Evolutionary conservation across 2,113 vertebrate species (phyloP), one percentile per base, ranked within the genome.

Genomic region (Tinamus guttatus): DNA sequence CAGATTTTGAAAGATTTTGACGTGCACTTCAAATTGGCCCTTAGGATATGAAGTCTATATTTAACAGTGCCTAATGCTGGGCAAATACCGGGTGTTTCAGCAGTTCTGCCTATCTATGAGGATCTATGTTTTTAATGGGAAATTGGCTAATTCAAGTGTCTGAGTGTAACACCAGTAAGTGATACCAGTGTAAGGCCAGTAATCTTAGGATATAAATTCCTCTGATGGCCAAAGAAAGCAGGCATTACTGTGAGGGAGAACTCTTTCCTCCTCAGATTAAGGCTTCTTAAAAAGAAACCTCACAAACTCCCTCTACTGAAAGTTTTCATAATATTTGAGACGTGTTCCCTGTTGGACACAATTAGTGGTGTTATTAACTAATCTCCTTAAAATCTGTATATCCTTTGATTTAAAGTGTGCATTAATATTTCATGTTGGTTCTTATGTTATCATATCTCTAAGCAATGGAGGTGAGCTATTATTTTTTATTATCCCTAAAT

Each of bases 21-120:
- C 89, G 32, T 87, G 80, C 58, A 47, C 56, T 74, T 89, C 65
- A 92, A 49, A 87, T 27, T 6, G 21, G 54, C 87, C 41, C 24
- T 85, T 89, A 60, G 77, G 51, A 28, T 62, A 28, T 7, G 41
- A 69, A 75, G 60, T 73, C 52, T 71, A 3, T 78, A 52, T 89
- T 87, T 79, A 81, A 64, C 54, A 73, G 34, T 41, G 40, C 52
- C 79, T 58, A 89, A 25, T 3, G 0, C 6, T 89, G 89, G 83
- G 36, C 58, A 96, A 78, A 90, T 84, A 95, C 43, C 60, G 77
- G 65, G 43, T 90, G 16, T 63, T 93, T 86, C 64, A 86, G 51
- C 56, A 83, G 43, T 24, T 15, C 19, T n/a, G 30, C 51, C 87
- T 71, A 45, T 62, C 80, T 86, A 27, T 68, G 83, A 83, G 74